phyloP scores from a whole-genome alignment of 2,797 vertebrate genomes.

The Prionace glauca region DNA sequence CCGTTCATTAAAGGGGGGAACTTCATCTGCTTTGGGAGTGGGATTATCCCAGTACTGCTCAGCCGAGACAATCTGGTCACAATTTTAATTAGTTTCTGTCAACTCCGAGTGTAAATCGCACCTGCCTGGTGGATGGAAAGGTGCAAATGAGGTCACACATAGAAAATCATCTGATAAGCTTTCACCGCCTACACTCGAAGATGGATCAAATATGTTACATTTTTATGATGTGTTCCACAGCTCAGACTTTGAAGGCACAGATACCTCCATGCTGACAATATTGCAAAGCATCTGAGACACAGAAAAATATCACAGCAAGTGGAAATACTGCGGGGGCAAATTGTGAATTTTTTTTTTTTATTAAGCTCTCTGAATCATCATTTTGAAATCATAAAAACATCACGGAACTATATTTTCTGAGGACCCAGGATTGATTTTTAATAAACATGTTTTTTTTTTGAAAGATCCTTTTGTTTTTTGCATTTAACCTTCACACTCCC shows the following conservation, averaged over 20 bases:
- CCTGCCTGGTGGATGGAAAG: constrained; percentile 7
- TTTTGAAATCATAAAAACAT: constrained; percentile 1
- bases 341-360: not conserved
- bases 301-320: not conserved
- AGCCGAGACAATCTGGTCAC: not conserved
- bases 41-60: not conserved
- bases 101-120: not conserved
- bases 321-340: not conserved
- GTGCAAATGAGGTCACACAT: constrained; percentile 30
- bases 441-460: not conserved
- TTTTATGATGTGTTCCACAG: constrained; percentile 11
- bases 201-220: not conserved
- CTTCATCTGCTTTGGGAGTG: not conserved
- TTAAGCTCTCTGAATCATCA: not conserved
- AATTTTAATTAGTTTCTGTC: not conserved
- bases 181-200: not conserved
- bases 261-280: not conserved
- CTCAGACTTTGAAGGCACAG: not conserved
- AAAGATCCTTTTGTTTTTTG: not conserved
- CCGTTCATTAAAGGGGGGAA: not conserved
- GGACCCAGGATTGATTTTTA: not conserved
- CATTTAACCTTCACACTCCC: not conserved
- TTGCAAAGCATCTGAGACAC: not conserved
- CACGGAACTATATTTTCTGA: not conserved
- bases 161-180: not conserved